phyloP scores from a whole-genome alignment of 2,888 invertebrate species.

The Heliconius cydno region DNA sequence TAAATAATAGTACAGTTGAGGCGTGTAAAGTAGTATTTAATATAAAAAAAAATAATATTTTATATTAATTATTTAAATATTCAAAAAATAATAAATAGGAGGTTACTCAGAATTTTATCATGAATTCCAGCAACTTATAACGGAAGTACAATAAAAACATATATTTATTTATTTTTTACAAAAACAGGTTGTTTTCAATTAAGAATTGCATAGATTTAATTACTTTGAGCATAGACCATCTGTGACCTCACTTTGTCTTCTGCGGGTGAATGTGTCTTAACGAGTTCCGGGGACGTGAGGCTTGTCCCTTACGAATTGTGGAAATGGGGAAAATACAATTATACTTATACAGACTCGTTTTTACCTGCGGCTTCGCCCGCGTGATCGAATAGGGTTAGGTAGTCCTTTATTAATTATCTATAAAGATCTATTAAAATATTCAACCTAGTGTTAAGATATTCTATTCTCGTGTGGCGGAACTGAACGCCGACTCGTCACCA shows the following conservation, averaged over 20 bases:
- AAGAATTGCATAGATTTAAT: conserved; percentile 6
- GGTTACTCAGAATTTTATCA: background rate
- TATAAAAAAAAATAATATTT: background rate
- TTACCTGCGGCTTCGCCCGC: background rate
- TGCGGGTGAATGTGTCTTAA: background rate
- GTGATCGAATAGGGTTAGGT: background rate
- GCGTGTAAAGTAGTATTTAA: background rate
- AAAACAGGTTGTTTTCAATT: background rate
- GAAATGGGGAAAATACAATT: background rate
- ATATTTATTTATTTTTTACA: background rate
- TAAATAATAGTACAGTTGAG: background rate
- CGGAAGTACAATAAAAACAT: background rate
- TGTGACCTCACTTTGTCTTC: background rate
- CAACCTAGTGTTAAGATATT: no score
- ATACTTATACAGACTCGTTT: background rate
- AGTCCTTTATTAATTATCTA: no score
- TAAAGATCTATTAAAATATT: no score
- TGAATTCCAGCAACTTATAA: background rate
- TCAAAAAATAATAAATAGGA: background rate
- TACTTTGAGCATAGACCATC: conserved; percentile 6
- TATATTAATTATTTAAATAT: background rate
- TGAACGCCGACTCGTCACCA: no score
- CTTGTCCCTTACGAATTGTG: background rate
- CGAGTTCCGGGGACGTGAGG: background rate
- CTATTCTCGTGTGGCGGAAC: no score